A percentile compares a stretch with the other conserved stretches of the same genome.
phyloP scores from a whole-genome alignment of 2,888 invertebrate species.

The Calameuta filiformis region DNA sequence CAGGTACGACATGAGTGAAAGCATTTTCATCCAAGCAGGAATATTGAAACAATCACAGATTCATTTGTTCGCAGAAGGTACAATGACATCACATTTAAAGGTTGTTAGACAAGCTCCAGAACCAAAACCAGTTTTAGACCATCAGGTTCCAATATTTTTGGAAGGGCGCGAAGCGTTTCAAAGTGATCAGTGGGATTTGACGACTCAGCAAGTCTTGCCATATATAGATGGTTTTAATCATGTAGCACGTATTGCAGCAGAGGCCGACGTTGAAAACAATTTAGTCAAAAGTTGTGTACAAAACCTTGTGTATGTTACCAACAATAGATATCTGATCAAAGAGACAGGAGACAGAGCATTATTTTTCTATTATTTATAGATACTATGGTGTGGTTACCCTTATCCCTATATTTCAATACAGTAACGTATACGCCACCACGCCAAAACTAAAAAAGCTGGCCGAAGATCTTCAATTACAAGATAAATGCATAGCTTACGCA shows the following conservation, averaged over 20 bases:
- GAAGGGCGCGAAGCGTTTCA: constrained; percentile 75
- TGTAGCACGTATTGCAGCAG: constrained; percentile 87
- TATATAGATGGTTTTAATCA: constrained; percentile 95
- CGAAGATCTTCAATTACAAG: constrained; percentile 75
- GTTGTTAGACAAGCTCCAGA: constrained; percentile 85
- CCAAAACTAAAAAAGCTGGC: constrained; percentile 78
- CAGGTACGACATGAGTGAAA: constrained; percentile 65
- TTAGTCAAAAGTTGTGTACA: constrained; percentile 94
- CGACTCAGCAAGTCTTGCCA: constrained; percentile 90
- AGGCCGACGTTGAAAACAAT: constrained; percentile 93
- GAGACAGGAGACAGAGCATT: background rate
- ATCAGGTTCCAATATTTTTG: constrained; percentile 90
- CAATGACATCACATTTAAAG: constrained; percentile 90
- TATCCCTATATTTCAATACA: constrained; percentile 85
- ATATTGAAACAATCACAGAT: background rate
- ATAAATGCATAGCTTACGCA: constrained; percentile 78
- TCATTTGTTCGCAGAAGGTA: constrained; percentile 74
- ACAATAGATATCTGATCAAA: background rate
- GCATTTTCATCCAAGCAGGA: background rate
- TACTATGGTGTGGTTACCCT: constrained; percentile 80
- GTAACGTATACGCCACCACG: constrained; percentile 86
- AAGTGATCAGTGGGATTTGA: constrained; percentile 89
- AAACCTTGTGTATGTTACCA: constrained; percentile 79
- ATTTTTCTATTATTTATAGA: constrained; percentile 52
- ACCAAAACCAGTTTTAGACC: constrained; percentile 84